Evolutionary conservation across 2,888 invertebrate species (phyloP).

Genomic region (Aleiodes leptofemur): DNA sequence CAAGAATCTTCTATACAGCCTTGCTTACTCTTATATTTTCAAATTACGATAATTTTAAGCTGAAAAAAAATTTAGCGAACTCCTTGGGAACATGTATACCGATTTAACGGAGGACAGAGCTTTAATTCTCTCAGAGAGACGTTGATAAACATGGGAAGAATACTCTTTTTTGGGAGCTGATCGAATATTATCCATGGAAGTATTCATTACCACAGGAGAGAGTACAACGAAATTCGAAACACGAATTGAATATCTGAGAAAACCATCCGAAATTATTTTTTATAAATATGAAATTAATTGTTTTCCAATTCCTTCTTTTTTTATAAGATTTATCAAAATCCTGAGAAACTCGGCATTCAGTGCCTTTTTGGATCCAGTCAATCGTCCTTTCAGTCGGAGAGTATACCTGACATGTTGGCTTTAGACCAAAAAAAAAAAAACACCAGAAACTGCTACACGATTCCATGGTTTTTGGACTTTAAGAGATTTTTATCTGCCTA

Average conservation of each 20-base stretch:
- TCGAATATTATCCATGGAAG: constrained; percentile 35
- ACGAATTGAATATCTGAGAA: background rate
- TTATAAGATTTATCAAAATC: background rate
- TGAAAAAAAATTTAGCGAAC: constrained; percentile 45
- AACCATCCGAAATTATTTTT: no score
- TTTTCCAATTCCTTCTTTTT: constrained; percentile 12
- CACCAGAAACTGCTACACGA: constrained; percentile 43
- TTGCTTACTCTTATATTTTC: constrained; percentile 40
- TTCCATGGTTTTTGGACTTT: constrained; percentile 55
- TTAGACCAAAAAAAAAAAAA: constrained; percentile 38
- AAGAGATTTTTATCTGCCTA: constrained; percentile 68
- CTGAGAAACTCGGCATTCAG: constrained; percentile 49
- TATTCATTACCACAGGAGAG: constrained; percentile 51
- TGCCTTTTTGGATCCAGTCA: constrained; percentile 36
- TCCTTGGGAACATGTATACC: constrained; percentile 42
- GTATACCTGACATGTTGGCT: constrained; percentile 70
- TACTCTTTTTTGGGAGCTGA: constrained; percentile 9
- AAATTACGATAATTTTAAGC: constrained; percentile 49
- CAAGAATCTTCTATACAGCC: background rate
- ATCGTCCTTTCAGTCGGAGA: constrained; percentile 46
- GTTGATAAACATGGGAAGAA: constrained; percentile 41
- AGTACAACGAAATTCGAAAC: constrained; percentile 28
- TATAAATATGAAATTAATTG: constrained; percentile 11
- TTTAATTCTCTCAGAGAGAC: constrained; percentile 45
- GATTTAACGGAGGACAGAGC: constrained; percentile 59